A percentile compares a stretch with the other conserved stretches of the same genome.
Conservation (phyloP, 2,113 vertebrate genomes). For the Pipra filicauda region DNA sequence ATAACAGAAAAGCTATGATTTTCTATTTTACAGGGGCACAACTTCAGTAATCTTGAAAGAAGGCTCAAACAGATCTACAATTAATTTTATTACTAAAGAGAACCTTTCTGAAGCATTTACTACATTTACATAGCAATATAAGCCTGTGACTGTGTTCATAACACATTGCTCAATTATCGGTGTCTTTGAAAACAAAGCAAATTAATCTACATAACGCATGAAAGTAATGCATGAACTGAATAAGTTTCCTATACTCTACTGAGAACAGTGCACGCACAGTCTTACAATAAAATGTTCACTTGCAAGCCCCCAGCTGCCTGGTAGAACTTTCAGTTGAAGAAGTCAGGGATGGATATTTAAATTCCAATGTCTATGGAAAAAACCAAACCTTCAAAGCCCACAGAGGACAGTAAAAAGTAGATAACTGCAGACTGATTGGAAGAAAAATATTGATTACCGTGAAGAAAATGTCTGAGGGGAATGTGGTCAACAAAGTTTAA, state of each 20-base stretch:
- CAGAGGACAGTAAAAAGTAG: neutral
- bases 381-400: neutral
- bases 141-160: neutral
- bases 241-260: neutral
- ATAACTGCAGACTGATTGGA: neutral
- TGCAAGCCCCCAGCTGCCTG: neutral
- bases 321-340: neutral
- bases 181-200: slow-evolving; percentile 14
- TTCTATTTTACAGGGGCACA: neutral
- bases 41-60: neutral
- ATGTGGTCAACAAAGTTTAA: neutral
- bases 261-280: neutral
- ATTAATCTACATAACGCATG: neutral
- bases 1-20: neutral
- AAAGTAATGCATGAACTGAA: neutral
- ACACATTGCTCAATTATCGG: neutral
- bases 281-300: neutral
- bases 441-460: neutral
- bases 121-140: neutral
- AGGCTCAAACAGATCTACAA: neutral
- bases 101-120: neutral
- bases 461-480: neutral
- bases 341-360: neutral
- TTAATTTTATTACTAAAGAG: neutral
- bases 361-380: neutral